Evolutionary conservation across 2,888 invertebrate species (phyloP), one percentile per base, ranked within the genome.

Genomic region (Sphaerophoria taeniata): DNA sequence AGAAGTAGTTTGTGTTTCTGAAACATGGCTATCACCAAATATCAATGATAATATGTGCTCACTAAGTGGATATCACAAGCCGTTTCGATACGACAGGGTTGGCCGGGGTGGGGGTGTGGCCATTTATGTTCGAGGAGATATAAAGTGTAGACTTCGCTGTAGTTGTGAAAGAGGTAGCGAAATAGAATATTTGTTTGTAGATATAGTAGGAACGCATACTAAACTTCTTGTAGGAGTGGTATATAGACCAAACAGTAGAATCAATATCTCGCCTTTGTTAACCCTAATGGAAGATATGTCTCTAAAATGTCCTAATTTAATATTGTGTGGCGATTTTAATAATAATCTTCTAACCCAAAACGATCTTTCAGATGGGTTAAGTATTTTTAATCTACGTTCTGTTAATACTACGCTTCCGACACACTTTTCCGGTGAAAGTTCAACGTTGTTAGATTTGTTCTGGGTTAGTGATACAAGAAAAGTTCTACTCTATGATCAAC

Each of bases 301-400:
- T 5, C 11, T 53, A 12, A 34, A 34, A 14, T 67, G 51, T 9
- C n/a, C 51, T 3, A 6, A 67, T 7, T 34, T 47, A 5, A 12
- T 61, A 9, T 16, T 65, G 11, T 14, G 63, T 11, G 47, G 63
- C 2, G 63, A 65, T n/a, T 67, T 51, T 3, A 67, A 67, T 31
- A 36, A 34, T 12, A 67, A 67, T 12, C 55, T 55, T 4, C 14
- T 69, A 45, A 16, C 51, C 34, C 24, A 69, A 16, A 31, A 7
- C 1, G 16, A n/a, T 39, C 39, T 69, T 2, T 0, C 31, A n/a
- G 55, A 69, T 1, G 31, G 55, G 9, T 6, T 56, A 31, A 45
- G 65, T n/a, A 14, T 53, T 4, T 69, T 56, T 39, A 39, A 56
- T 45, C 31, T 56, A n/a, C 11, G 14, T 1, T 33, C 69, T 24